Percentiles rank a stretch among this genome's conserved stretches.
Evolutionary conservation across 2,888 invertebrate genomes (phyloP).

Genomic region (Hirtodrosophila cameraria): DNA sequence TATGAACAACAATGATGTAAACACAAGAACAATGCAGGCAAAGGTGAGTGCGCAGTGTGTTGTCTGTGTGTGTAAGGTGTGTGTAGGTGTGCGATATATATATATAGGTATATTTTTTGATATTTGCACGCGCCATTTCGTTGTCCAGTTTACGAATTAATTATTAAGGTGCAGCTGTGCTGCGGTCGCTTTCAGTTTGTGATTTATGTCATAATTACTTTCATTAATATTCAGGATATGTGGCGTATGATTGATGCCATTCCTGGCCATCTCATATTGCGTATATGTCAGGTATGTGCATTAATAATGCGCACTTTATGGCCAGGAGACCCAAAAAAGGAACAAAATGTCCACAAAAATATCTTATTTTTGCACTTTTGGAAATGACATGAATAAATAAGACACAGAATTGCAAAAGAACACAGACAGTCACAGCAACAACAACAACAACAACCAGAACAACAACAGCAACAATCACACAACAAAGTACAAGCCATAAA

Average conservation of each 20-base stretch:
- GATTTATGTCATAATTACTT: constrained; percentile 57
- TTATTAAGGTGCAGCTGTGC: constrained; percentile 40
- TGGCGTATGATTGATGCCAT: constrained; percentile 59
- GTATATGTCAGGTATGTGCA: constrained; percentile 43
- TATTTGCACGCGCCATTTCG: constrained; percentile 13
- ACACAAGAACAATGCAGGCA: constrained; percentile 23
- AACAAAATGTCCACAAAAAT: not conserved
- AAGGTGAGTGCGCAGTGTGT: too few species aligned
- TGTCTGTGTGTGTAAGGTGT: not conserved
- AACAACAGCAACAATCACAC: not conserved
- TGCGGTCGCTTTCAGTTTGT: constrained; percentile 7
- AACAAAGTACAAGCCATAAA: constrained; percentile 63
- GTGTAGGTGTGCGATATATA: not conserved
- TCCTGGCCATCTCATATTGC: constrained; percentile 20
- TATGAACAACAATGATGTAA: constrained; percentile 54
- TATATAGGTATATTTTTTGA: constrained; percentile 7
- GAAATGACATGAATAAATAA: constrained; percentile 40
- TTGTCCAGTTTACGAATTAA: constrained; percentile 48
- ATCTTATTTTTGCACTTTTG: constrained; percentile 20
- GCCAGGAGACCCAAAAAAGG: constrained; percentile 17
- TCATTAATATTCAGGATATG: constrained; percentile 67
- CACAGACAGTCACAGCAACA: not conserved
- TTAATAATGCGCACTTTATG: constrained; percentile 44
- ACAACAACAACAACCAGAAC: constrained; percentile 1
- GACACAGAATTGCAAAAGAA: constrained; percentile 27